Percentiles rank a stretch among this genome's conserved stretches.
Conservation (phyloP, 2,113 vertebrate genomes). For the Indicator maculatus region DNA sequence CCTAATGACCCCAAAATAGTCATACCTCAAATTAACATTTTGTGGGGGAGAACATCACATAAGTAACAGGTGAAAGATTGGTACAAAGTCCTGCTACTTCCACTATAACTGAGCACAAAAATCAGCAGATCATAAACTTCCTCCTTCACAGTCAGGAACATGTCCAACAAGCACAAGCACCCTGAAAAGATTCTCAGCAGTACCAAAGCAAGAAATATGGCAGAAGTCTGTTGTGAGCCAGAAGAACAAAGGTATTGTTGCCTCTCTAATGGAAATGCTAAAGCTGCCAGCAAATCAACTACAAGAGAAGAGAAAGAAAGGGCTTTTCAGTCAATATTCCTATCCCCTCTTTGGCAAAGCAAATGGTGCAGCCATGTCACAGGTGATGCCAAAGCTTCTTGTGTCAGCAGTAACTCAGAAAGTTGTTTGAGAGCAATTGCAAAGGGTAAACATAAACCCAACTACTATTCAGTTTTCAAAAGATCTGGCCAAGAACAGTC, state of each 20-base stretch:
- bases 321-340: not conserved
- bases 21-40: not conserved
- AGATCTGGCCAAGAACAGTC: not conserved
- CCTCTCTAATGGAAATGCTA: not conserved
- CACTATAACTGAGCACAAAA: not conserved
- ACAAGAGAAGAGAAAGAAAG: fast-evolving
- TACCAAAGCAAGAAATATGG: not conserved
- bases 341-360: not conserved
- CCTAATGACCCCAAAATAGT: not conserved
- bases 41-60: not conserved
- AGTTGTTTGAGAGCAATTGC: not conserved
- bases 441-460: not conserved
- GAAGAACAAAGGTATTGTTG: not conserved
- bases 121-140: not conserved
- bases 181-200: not conserved
- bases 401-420: not conserved
- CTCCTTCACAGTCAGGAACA: not conserved
- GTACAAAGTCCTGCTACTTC: not conserved
- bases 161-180: not conserved
- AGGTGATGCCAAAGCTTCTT: conserved; percentile 37
- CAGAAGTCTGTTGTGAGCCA: not conserved
- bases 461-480: not conserved
- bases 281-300: not conserved
- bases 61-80: not conserved
- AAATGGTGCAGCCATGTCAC: fast-evolving